Base-by-base conservation (phyloP, 2,888 invertebrate genomes). In the Drosophila emarginata region DNA sequence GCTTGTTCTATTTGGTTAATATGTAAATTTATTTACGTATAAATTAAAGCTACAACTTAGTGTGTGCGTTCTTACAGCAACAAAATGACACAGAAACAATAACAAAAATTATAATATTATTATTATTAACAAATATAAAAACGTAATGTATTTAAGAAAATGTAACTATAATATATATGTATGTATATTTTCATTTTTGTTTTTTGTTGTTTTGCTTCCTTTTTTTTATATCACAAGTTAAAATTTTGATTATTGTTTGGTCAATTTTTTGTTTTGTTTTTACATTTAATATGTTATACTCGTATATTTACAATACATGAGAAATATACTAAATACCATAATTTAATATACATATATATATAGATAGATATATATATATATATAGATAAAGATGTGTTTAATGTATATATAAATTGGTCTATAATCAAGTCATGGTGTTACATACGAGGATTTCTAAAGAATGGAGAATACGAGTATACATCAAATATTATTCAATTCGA, bases 231-330 rank as follows among this genome's bases (percentile, higher is more conserved):
- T 89, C 89, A 89, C 90, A 89, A 88, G 88, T 89, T 87, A 88
- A 88, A 89, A 87, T 90, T 89, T 89, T 89, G 90, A 89, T 89
- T 90, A 88, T 88, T 87, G 90, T 86, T 90, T 89, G 89, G 88
- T 90, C 88, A 82, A 79, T 86, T 86, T 79, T 78, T 74, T 73
- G 14, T 39, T 68, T 67, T 66, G 64, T 23, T 26, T 18, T 59
- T 60, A 66, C 59, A 62, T 80, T 64, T 53, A 64, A 67, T 52
- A 51, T 71, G 40, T 72, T 74, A 50, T 72, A 58, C 62, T 61
- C 61, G 59, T 68, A 61, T 69, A 69, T 83, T 70, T 85, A 85
- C 87, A 85, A 79, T 81, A 76, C 77, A 87, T 45, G 45, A 45
- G 21, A 84, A 84, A 84, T 84, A 86, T 79, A 71, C 75, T 75